Evolutionary conservation across 2,888 invertebrate genomes (phyloP), one percentile per base, ranked within the genome.

Genomic region (Synanthedon andrenaeformis): DNA sequence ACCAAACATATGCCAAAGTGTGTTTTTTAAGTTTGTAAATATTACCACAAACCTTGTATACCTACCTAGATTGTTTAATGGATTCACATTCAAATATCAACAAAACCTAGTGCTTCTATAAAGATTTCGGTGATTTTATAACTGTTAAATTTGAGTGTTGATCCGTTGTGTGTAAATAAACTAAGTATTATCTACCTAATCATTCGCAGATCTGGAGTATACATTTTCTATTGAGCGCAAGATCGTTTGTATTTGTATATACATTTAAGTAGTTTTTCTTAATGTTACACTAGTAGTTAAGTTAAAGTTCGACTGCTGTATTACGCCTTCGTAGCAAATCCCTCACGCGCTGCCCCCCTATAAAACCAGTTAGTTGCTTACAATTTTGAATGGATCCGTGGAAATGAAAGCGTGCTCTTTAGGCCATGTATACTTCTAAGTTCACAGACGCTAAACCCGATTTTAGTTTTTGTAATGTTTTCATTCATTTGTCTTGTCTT

Each of bases 401-500:
- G 10, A 35, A 35, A 10, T 35, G 8, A 35, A 8, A 35, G 8
- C 10, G 35, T 8, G 35, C 35, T 35, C 35, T 35, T 35, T 35
- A 35, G 35, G 2, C 10, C 35, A 35, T 35, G 35, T 35, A 35
- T 10, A 35, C 35, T 35, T 10, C 3, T 10, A 35, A 35, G 35
- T 35, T 35, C 61, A 63, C 60, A 67, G 62, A 75, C 68, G 76
- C 83, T 81, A 83, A 79, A 78, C 57, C 66, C 64, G 62, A 64
- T 69, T 82, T 80, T 76, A 75, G 77, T 76, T 75, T 76, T 72
- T 79, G 77, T 81, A 76, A 71, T 64, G 73, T 77, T 67, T 77
- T 87, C 87, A 86, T 87, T 87, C 86, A 87, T 86, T 85, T 80
- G 84, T 85, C 83, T 83, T 83, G 83, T 85, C 81, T 85, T 82